These are phyloP conservation scores for Tokudaia tokunoshimensis DNA, from an alignment of 2,797 vertebrate genomes.

Conservation along the genomic window DNA sequence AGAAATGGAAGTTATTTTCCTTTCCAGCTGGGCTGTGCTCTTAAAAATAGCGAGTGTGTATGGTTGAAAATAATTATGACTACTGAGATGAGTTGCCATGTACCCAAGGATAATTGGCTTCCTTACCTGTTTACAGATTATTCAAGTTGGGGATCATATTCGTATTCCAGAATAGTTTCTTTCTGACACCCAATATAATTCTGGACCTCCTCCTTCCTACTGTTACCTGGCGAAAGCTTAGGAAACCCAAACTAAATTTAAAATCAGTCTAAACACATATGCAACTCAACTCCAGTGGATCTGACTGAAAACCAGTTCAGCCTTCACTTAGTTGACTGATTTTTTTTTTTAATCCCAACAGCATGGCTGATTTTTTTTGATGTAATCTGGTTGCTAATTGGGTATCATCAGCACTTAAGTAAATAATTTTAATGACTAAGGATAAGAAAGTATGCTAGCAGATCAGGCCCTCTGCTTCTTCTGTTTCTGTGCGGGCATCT, in stretches of 20 bases:
- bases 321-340: constrained; percentile 36
- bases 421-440: constrained; percentile 43
- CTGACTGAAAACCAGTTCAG: constrained; percentile 65
- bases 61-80: constrained; percentile 81
- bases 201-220: constrained; percentile 76
- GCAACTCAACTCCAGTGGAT: constrained; percentile 53
- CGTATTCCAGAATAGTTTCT: constrained; percentile 79
- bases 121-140: constrained; percentile 82
- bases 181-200: constrained; percentile 80
- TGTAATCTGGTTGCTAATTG: constrained; percentile 16
- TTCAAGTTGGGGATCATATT: constrained; percentile 79
- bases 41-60: constrained; percentile 82
- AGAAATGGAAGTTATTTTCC: constrained; percentile 75
- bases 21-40: constrained; percentile 79
- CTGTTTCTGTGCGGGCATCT: constrained; percentile 68
- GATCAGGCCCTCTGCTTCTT: constrained; percentile 62
- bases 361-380: not conserved
- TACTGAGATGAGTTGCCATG: constrained; percentile 74
- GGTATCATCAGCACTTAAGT: constrained; percentile 36
- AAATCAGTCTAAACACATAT: constrained; percentile 81
- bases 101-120: constrained; percentile 80
- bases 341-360: not conserved
- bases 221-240: constrained; percentile 79
- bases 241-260: constrained; percentile 80
- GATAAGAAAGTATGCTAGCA: constrained; percentile 29